phyloP scores from a whole-genome alignment of 2,888 invertebrate species.

The Andrena bucephala region DNA sequence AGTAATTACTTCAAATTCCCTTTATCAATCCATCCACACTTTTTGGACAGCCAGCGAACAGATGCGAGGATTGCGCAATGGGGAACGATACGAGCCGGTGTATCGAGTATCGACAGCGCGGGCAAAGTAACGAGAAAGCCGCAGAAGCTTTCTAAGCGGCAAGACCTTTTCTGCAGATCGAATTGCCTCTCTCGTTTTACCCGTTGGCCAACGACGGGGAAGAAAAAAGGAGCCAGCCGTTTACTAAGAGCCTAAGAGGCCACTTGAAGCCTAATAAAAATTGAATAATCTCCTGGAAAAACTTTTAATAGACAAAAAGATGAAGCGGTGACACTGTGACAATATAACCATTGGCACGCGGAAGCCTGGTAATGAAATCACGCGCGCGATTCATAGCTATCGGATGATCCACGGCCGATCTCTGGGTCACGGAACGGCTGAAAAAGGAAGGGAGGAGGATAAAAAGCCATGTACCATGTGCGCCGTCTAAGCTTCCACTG shows the following conservation, averaged over 20 bases:
- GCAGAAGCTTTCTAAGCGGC: slow-evolving; percentile 64
- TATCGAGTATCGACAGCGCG: slow-evolving; percentile 44
- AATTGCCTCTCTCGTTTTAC: slow-evolving; percentile 45
- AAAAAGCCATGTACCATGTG: slow-evolving; percentile 65
- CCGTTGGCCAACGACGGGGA: slow-evolving; percentile 9
- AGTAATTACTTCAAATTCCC: no score
- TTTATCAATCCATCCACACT: neutral
- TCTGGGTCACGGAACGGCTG: neutral
- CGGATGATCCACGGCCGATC: slow-evolving; percentile 16
- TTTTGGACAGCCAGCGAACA: slow-evolving; percentile 29
- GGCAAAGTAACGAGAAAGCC: slow-evolving; percentile 51
- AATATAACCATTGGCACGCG: slow-evolving; percentile 4
- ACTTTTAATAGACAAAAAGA: no score
- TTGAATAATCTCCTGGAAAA: no score
- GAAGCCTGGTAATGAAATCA: slow-evolving; percentile 20
- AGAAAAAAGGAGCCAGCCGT: no score
- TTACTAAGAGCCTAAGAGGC: no score
- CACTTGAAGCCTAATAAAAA: no score
- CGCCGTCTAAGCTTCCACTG: slow-evolving; percentile 36
- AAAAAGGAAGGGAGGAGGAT: slow-evolving; percentile 43
- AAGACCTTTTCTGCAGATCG: slow-evolving; percentile 63
- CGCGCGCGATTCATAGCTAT: neutral
- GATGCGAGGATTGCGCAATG: slow-evolving; percentile 59
- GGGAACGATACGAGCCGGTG: slow-evolving; percentile 50
- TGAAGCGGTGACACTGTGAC: neutral